A percentile compares a stretch with the other conserved stretches of the same genome.
Evolutionary conservation across 2,888 invertebrate species (phyloP).

Genomic region (Norana najaformis): DNA sequence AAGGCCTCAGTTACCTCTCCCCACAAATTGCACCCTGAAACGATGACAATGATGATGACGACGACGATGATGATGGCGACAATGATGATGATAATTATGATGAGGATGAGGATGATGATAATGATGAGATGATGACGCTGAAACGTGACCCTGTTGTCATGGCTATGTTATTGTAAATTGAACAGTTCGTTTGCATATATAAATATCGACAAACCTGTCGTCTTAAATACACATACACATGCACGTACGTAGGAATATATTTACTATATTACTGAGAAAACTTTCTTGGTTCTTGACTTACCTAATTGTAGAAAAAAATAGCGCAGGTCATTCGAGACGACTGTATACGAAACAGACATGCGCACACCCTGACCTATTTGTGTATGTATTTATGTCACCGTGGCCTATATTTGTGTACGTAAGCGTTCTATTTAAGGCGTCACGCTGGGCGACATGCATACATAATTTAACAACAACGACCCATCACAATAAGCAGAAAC

Average conservation of each 20-base stretch:
- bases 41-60: not conserved
- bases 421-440: constrained; percentile 13
- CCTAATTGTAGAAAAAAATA: not conserved
- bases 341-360: not conserved
- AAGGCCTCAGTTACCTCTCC: too few relatives aligned
- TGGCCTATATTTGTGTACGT: constrained; percentile 1
- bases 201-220: not conserved
- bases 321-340: not conserved
- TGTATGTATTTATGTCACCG: constrained; percentile 3
- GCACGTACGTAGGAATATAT: too few relatives aligned
- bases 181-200: not conserved
- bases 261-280: not conserved
- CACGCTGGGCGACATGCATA: not conserved
- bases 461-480: not conserved
- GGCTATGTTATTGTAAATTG: too few relatives aligned
- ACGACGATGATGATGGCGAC: not conserved
- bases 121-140: not conserved
- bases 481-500: not conserved
- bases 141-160: too few relatives aligned
- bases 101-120: not conserved
- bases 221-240: not conserved
- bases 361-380: not conserved
- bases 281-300: not conserved
- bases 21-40: too few relatives aligned
- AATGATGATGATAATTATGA: not conserved